A percentile compares a stretch with the other conserved stretches of the same genome.
These are phyloP conservation scores for Zophobas morio DNA, from an alignment of 1,140 invertebrate species.

Conservation along the genomic window DNA sequence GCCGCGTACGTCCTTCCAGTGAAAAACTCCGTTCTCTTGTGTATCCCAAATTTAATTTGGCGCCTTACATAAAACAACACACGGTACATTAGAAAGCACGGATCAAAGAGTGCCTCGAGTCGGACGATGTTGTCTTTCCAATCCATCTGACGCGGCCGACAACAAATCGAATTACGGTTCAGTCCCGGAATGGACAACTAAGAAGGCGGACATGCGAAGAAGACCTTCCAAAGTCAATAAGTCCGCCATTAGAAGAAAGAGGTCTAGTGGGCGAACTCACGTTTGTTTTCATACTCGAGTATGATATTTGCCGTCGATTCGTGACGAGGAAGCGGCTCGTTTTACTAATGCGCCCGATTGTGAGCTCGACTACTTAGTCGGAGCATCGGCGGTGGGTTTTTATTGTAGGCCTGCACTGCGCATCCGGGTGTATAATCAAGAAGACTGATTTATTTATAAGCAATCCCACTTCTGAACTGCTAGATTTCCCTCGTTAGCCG, in stretches of 20 bases:
- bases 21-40: too few species aligned
- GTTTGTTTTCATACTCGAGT: conserved; percentile 17
- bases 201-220: conserved; percentile 43
- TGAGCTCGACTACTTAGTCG: too few species aligned
- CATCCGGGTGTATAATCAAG: conserved; percentile 28
- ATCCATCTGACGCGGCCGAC: conserved; percentile 60
- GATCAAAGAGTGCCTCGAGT: conserved; percentile 60
- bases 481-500: neutral
- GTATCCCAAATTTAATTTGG: conserved; percentile 60
- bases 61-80: conserved; percentile 62
- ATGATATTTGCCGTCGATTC: conserved; percentile 12
- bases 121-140: conserved; percentile 62
- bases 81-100: conserved; percentile 59
- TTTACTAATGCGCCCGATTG: too few species aligned
- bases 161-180: conserved; percentile 63
- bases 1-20: too few species aligned
- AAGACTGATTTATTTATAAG: conserved; percentile 45
- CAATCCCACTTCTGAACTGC: conserved; percentile 32
- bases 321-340: neutral
- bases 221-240: conserved; percentile 40
- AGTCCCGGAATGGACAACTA: conserved; percentile 57
- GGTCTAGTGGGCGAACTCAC: conserved; percentile 5
- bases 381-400: neutral
- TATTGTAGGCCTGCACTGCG: conserved; percentile 24
- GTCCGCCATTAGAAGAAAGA: conserved; percentile 28